Base-by-base conservation (phyloP, 2,113 vertebrate genomes). In the Melanerpes formicivorus region DNA sequence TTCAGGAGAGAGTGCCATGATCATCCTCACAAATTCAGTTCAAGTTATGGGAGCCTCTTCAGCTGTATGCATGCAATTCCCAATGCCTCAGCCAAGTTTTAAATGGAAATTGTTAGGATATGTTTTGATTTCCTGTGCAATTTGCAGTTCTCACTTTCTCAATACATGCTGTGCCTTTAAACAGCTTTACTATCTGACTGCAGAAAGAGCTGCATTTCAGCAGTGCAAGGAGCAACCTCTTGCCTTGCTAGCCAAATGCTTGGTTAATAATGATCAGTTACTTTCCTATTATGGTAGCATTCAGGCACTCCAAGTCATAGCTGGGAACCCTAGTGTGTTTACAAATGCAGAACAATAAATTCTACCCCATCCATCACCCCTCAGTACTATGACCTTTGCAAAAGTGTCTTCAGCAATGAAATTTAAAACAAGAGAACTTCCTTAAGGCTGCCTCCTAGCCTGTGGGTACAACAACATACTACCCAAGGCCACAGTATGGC, bases 281-380 rank as follows among this genome's bases (percentile, higher is more conserved):
- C 82, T 88, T 90, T 74, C 94, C 95, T 96, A 96, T 94, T 94
- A 95, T 80, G 91, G 91, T 78, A 95, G 87, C 83, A 75, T 23
- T 62, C 73, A 72, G 65, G 69, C 21, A 0, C 91, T 93, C 29
- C 40, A 37, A 75, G 82, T n/a, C 58, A 14, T 19, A 85, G 73
- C 88, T 75, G 62, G 65, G 76, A 95, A 88, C 93, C 79, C 87
- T 91, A 90, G 91, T 91, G 90, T 66, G 80, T 70, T 86, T 93
- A 85, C 80, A 78, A 96, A 85, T 22, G 32, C 80, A 88, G 40
- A 92, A 80, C 70, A 91, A 86, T 64, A 94, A 91, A 91, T 93
- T 80, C 87, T 60, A n/a, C 63, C 50, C 37, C 25, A 52, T 80
- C 72, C 3, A 0, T 69, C 10, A 0, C 80, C 48, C 60, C 50